phyloP scores from a whole-genome alignment of 1,140 invertebrate genomes.

The Macrocentrus cingulum region DNA sequence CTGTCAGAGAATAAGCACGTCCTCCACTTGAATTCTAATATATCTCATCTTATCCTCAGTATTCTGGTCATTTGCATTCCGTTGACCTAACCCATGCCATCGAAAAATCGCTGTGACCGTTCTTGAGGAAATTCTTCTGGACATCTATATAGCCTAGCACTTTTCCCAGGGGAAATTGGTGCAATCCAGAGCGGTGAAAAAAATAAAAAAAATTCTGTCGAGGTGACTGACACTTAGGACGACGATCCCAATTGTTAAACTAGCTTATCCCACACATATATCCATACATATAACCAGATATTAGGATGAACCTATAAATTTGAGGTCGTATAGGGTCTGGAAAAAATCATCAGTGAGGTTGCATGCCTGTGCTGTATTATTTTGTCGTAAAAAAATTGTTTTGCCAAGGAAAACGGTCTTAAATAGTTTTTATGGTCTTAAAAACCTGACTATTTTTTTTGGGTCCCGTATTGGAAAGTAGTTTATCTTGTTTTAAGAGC shows the following conservation, averaged over 20 bases:
- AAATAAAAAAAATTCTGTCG: not conserved
- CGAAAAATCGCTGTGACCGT: not conserved
- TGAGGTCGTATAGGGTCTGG: too few relatives aligned
- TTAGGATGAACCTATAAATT: too few relatives aligned
- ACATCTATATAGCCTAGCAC: not conserved
- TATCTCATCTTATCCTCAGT: constrained; percentile 6
- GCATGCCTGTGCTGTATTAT: too few relatives aligned
- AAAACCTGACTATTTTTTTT: too few relatives aligned
- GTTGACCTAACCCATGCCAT: not conserved
- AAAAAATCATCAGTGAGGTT: too few relatives aligned
- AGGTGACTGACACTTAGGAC: not conserved
- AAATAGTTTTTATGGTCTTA: too few relatives aligned
- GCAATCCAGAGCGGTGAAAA: not conserved
- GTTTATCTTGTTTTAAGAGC: too few relatives aligned
- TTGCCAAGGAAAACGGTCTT: too few relatives aligned
- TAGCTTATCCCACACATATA: too few relatives aligned
- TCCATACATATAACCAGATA: not conserved
- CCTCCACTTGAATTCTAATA: constrained; percentile 4
- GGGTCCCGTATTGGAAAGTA: too few relatives aligned
- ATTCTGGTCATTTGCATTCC: constrained; percentile 15
- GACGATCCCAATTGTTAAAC: not conserved
- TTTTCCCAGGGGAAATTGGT: not conserved
- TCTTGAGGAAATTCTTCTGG: not conserved
- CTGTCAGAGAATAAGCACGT: not conserved
- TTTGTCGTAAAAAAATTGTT: too few relatives aligned